phyloP scores from a whole-genome alignment of 2,113 vertebrate species.

The Pangasianodon hypophthalmus region DNA sequence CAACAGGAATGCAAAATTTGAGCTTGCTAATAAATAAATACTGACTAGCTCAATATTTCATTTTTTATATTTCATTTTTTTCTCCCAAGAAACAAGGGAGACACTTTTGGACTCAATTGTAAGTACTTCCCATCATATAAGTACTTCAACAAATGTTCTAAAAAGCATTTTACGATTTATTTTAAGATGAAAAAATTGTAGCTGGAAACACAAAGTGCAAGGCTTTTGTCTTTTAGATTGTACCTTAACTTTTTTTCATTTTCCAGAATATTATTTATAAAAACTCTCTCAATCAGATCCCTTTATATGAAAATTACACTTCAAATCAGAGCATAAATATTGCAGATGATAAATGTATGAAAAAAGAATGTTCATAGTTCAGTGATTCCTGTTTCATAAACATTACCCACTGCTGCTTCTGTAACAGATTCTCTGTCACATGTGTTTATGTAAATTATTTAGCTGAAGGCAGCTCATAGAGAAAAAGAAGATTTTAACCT shows the following conservation, averaged over 20 bases:
- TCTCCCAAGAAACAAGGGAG: neutral
- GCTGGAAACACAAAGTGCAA: neutral
- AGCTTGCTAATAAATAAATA: neutral
- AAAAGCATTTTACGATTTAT: neutral
- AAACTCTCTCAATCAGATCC: no score
- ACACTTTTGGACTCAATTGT: neutral
- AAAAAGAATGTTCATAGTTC: neutral
- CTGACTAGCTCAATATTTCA: neutral
- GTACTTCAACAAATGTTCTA: neutral
- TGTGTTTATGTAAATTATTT: neutral
- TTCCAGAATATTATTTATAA: neutral
- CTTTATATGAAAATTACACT: neutral
- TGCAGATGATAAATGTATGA: neutral
- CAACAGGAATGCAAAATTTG: neutral
- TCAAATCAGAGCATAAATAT: neutral
- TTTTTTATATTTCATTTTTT: neutral
- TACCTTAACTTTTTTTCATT: neutral
- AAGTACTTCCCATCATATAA: no score
- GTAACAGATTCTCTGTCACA: neutral
- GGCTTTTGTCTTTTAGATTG: neutral
- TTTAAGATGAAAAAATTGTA: neutral
- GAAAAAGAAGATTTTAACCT: neutral
- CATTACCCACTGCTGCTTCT: conserved; percentile 1
- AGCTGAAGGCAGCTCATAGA: neutral
- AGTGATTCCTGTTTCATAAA: neutral